phyloP scores from a whole-genome alignment of 2,113 vertebrate genomes.

The Malurus melanocephalus region DNA sequence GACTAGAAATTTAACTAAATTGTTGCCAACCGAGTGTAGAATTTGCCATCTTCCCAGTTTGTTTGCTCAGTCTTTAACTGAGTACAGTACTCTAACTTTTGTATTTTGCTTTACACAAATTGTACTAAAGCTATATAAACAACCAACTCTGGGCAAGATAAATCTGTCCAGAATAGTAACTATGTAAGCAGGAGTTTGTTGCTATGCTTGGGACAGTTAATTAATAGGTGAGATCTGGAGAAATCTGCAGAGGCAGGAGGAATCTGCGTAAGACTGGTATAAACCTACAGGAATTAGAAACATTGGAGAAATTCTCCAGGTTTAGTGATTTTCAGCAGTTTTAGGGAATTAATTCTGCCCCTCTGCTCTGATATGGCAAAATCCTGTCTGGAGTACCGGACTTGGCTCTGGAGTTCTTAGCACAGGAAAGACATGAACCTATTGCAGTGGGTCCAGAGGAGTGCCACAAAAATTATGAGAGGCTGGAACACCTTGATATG shows the following conservation, averaged over 20 bases:
- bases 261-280: neutral
- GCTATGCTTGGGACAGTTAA: neutral
- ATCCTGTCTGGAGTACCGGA: neutral
- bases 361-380: neutral
- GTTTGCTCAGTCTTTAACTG: neutral
- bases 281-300: neutral
- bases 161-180: neutral
- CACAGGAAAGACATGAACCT: neutral
- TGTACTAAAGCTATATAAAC: neutral
- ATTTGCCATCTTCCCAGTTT: neutral
- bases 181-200: neutral
- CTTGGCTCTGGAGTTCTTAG: neutral
- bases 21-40: neutral
- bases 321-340: neutral
- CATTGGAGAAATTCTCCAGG: neutral
- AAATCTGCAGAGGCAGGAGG: neutral
- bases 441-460: neutral
- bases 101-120: neutral
- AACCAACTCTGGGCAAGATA: neutral
- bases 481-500: neutral
- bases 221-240: neutral
- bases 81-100: neutral
- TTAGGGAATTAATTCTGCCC: neutral
- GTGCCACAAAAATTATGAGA: neutral
- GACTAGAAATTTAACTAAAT: neutral